Base-by-base conservation (phyloP, 2,113 vertebrate species). In the Ondatra zibethicus region DNA sequence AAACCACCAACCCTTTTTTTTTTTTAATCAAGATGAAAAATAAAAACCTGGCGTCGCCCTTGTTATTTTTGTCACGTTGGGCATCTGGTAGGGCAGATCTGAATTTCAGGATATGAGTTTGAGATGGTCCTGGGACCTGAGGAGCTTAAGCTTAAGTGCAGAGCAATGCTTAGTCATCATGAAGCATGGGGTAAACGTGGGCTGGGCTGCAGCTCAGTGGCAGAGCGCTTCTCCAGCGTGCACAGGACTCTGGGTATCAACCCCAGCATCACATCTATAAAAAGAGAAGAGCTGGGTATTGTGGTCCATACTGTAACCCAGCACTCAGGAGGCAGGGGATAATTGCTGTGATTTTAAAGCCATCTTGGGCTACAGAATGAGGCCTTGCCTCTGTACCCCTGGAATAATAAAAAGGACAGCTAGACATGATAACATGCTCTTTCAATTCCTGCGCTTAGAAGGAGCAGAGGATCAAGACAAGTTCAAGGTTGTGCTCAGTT, bases 1-100 rank as follows among this genome's bases (percentile, higher is more conserved):
- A 94, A 95, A 82, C 9, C 45, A 81, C 52, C 70, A 81, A 29
- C 14, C 88, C 58, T 93, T 91, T 78, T 47, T 82, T 81, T 81
- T 58, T 68, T n/a, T 29, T 29, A 29, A 93, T 96, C 86, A 81
- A 94, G 92, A 86, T 87, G 89, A 91, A 96, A 95, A 91, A 75
- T 63, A 42, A 78, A 91, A 93, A 65, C 33, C 77, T 88, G 88
- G 92, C 86, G 16, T 63, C 10, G 23, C 52, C 27, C 13, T 47
- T 14, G 13, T 80, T 95, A 8, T 90, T 93, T 91, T 36, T 76
- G 82, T 89, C 33, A 85, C 0, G 2, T 33, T 25, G 33, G 85
- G 47, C 72, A 31, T 85, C 3, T 94, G 82, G 87, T 81, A 68
- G 70, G 61, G 77, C 50, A 81, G 88, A 76, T 89, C 29, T 84